Evolutionary conservation across 2,888 invertebrate species (phyloP).

Genomic region (Hoplodrina ambigua): DNA sequence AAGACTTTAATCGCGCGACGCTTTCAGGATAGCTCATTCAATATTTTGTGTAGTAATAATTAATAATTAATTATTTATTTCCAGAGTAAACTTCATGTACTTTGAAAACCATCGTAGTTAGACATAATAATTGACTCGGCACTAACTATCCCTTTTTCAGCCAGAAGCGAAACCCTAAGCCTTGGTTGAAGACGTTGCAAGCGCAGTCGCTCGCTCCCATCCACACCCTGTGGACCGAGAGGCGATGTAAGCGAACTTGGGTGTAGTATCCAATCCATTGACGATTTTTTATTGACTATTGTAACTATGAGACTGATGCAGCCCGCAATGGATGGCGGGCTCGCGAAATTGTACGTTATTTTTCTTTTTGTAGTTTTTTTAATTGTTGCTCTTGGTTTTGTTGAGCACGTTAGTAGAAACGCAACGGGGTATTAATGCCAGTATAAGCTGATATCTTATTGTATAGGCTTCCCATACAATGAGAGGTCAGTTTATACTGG

Average conservation of each 20-base stretch:
- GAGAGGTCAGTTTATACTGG: too few species aligned
- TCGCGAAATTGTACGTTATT: slow-evolving; percentile 25
- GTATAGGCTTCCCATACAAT: too few species aligned
- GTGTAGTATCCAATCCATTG: slow-evolving; percentile 71
- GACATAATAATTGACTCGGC: slow-evolving; percentile 67
- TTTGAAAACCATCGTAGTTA: slow-evolving; percentile 70
- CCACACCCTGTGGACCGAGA: slow-evolving; percentile 80
- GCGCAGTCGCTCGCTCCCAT: slow-evolving; percentile 76
- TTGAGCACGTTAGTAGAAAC: slow-evolving; percentile 1
- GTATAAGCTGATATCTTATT: too few species aligned
- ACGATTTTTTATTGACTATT: slow-evolving; percentile 42
- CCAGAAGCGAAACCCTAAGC: slow-evolving; percentile 77
- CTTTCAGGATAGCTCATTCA: too few species aligned
- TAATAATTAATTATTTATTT: slow-evolving; percentile 6
- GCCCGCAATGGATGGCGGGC: slow-evolving; percentile 4
- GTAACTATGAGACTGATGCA: slow-evolving; percentile 44
- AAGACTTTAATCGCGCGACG: too few species aligned
- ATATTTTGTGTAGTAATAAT: too few species aligned
- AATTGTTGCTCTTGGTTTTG: not conserved
- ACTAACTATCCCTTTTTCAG: slow-evolving; percentile 74
- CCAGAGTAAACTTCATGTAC: slow-evolving; percentile 14
- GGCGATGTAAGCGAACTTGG: slow-evolving; percentile 76
- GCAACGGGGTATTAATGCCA: too few species aligned
- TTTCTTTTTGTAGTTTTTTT: not conserved
- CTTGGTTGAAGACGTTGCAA: slow-evolving; percentile 67